Base-by-base conservation (phyloP, 2,888 invertebrate species). In the Ochropacha duplaris region DNA sequence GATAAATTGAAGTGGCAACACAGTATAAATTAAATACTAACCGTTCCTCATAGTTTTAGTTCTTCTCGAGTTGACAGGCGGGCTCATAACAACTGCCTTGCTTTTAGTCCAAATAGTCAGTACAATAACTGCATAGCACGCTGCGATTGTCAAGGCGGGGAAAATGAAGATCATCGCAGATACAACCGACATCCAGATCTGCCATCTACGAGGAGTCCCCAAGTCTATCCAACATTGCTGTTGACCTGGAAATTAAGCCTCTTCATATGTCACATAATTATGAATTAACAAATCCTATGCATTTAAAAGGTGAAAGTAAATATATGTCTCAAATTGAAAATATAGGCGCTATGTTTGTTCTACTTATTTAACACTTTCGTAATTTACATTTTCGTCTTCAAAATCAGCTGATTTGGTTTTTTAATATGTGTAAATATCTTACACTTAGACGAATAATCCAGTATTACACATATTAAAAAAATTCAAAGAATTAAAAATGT, bases 21-120 rank as follows among this genome's bases (percentile, higher is more conserved):
- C 2, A 4, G 9, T n/a, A 19, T 19, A 8, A 19, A 44, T 31
- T 11, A 3, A 0, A 44, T 56, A 72, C 81, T 74, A 24, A 88
- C 89, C 87, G 68, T 88, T 92, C 44, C 89, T 83, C 72, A 90
- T 63, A 57, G 87, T 87, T 63, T 91, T 92, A 0, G 88, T 90
- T 65, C 90, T 79, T 60, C 92, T 81, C 11, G 89, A 90, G 62
- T 88, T 90, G 51, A 90, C 81, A 4, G 93, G 92, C 1, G 94
- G 94, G 36, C 90, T 92, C 89, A 93, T 93, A 2, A 94, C 94
- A 6, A 96, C 93, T 2, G 95, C 93, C 71, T 95, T 94, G 76
- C 96, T 95, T 79, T 97, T 97, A 5, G 96, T 95, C 98, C 98
- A 98, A 71, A 98, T 98, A 9, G 98, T 98, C 77, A 96, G 94